Base-by-base conservation (phyloP, 1,140 invertebrate genomes). In the Macrosteles quadrilineatus region DNA sequence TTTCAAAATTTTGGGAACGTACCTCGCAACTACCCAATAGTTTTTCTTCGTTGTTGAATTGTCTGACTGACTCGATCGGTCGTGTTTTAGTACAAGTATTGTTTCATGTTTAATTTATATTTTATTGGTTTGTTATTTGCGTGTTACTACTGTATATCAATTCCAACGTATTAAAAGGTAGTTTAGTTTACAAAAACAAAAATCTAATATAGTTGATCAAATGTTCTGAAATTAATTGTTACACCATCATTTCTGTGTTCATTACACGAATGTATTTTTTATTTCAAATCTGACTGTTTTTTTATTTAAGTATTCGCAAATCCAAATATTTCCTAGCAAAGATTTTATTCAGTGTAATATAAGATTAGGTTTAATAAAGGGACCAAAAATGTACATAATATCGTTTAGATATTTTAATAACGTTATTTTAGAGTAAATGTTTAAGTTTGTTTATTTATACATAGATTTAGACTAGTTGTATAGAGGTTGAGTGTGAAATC, bases 351-450 rank as follows among this genome's bases (percentile, higher is more conserved):
- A 14, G 4, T 27, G 9, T 59, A 59, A 59, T 59, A 4, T 59
- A 59, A 30, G 55, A 21, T 59, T 59, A 59, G 55, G 2, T 27
- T 59, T 59, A 29, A 59, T 59, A 59, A 59, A 59, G 55, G 55
- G 55, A 59, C 55, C 55, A 59, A 59, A 53, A 59, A 59, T 59
- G 55, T 59, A 59, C 27, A 59, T 59, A 59, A 6, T 14, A 53
- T 59, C 12, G 23, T 9, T 59, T 25, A 59, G 6, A 19, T 27
- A 59, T 59, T 27, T 25, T 59, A 27, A 27, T 59, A 59, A 21
- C 12, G 55, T 29, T 59, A 23, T 59, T 59, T 59, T 9, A 59
- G 27, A 59, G 6, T 59, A 59, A 27, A 27, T 59, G 27, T 59
- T 25, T 59, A 25, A 23, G 21, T 29, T 59, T 25, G 21, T 59